Conservation (phyloP, 2,888 invertebrate species). For the Petrolisthes manimaculis region DNA sequence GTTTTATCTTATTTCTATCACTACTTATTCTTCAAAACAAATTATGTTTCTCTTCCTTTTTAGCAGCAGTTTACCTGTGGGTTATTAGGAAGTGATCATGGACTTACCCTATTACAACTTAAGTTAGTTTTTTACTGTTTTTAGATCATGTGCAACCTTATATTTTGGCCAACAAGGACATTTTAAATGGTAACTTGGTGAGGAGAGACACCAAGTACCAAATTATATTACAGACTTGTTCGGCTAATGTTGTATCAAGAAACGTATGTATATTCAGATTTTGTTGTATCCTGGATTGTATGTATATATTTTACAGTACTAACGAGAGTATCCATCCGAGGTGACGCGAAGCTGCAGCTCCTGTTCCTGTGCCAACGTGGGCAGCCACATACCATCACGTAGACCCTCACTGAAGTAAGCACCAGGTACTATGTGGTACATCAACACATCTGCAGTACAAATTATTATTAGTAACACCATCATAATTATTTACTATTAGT, state of each 20-base stretch:
- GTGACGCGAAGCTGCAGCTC: constrained; percentile 68
- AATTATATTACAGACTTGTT: background rate
- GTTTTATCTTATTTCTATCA: no score
- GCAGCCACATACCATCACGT: constrained; percentile 68
- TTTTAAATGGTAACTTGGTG: no score
- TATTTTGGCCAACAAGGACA: no score
- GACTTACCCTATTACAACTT: no score
- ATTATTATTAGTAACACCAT: background rate
- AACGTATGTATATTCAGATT: no score
- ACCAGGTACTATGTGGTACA: constrained; percentile 66
- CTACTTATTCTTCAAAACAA: no score
- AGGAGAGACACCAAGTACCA: background rate
- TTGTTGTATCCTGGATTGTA: background rate
- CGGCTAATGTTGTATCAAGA: no score
- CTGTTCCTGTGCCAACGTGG: constrained; percentile 68
- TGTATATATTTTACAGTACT: constrained; percentile 56
- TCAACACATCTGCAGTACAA: constrained; percentile 63
- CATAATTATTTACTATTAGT: background rate
- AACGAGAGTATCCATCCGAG: constrained; percentile 68
- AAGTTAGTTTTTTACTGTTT: no score
- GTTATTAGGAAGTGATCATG: no score
- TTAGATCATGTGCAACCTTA: no score
- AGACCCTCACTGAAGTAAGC: constrained; percentile 69
- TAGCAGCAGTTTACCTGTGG: no score
- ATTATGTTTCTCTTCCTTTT: no score